Percentiles rank a stretch among this genome's conserved stretches.
Conservation (phyloP, 2,888 invertebrate genomes). For the Hypercompe scribonia region DNA sequence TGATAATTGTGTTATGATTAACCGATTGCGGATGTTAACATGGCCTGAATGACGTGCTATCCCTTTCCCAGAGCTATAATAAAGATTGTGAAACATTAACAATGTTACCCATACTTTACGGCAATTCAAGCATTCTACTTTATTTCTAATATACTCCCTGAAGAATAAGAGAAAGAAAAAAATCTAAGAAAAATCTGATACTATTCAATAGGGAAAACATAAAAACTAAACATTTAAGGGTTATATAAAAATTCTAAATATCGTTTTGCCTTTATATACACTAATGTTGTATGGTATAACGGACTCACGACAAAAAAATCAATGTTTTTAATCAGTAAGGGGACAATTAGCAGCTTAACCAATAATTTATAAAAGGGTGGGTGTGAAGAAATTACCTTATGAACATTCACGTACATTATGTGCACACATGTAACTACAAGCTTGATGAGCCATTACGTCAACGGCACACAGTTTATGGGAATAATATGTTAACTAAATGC, state of each 20-base stretch:
- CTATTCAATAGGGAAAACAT: too few species aligned
- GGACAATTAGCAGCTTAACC: not conserved
- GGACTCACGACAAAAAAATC: too few species aligned
- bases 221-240: not conserved
- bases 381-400: slow-evolving; percentile 16
- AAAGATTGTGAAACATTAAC: too few species aligned
- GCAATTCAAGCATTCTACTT: not conserved
- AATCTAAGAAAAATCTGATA: too few species aligned
- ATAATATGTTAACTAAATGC: slow-evolving; percentile 81
- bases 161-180: not conserved
- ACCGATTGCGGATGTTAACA: not conserved
- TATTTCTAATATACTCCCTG: not conserved
- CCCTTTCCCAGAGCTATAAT: not conserved
- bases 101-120: too few species aligned
- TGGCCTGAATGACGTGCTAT: not conserved
- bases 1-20: not conserved
- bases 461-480: slow-evolving; percentile 69
- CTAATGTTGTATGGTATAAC: too few species aligned
- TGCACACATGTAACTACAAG: slow-evolving; percentile 39
- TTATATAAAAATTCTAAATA: not conserved
- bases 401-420: slow-evolving; percentile 40
- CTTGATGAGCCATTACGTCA: slow-evolving; percentile 65
- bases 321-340: not conserved
- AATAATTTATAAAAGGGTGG: slow-evolving; percentile 5
- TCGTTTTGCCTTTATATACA: not conserved